phyloP scores from a whole-genome alignment of 2,797 vertebrate genomes.

The Tapera naevia region DNA sequence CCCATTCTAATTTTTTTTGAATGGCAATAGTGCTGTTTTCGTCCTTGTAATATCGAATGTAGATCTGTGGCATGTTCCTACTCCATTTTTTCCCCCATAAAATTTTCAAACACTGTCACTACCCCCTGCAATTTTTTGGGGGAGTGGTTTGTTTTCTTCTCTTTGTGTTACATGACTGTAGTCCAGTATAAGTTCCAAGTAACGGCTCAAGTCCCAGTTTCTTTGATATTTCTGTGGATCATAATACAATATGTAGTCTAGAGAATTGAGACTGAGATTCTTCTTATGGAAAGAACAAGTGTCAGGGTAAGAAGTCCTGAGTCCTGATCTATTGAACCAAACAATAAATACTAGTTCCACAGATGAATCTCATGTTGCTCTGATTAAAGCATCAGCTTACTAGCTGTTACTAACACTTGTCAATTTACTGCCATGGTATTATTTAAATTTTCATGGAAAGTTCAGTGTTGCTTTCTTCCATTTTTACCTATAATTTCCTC shows the following conservation, averaged over 20 bases:
- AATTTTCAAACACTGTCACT: background rate
- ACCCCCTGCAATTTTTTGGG: background rate
- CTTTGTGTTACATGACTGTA: background rate
- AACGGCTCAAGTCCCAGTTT: background rate
- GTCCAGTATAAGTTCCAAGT: background rate
- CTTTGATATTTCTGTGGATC: background rate
- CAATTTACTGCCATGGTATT: background rate
- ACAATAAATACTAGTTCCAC: background rate
- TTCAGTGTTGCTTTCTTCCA: background rate
- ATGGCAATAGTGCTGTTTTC: background rate
- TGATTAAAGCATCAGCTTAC: slow-evolving; percentile 6
- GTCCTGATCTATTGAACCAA: background rate
- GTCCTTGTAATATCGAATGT: background rate
- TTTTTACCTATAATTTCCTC: background rate
- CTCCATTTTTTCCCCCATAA: background rate
- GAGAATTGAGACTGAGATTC: background rate
- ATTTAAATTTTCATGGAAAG: background rate
- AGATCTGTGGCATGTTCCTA: background rate
- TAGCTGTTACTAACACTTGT: background rate
- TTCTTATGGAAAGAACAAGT: background rate
- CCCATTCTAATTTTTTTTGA: background rate
- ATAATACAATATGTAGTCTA: background rate
- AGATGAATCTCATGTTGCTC: background rate
- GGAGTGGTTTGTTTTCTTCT: background rate
- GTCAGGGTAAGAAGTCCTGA: background rate